Evolutionary conservation across 2,797 vertebrate species (phyloP).

Genomic region (Pogoniulus pusillus): DNA sequence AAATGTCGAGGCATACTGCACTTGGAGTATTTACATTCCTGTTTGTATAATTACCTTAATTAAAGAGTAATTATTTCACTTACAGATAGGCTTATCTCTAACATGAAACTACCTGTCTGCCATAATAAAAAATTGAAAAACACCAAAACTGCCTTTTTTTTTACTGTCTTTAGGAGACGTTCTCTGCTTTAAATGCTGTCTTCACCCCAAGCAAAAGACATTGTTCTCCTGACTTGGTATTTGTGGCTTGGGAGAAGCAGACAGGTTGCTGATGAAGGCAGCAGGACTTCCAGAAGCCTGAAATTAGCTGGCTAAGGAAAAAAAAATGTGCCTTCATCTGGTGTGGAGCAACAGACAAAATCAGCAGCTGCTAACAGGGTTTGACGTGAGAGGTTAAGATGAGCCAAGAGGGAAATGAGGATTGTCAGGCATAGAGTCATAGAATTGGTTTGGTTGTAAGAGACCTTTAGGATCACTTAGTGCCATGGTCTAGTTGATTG

Average conservation of each 20-base stretch:
- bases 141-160: constrained; percentile 69
- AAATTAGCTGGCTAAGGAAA: neutral
- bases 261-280: constrained; percentile 10
- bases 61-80: constrained; percentile 78
- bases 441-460: too few species aligned
- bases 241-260: neutral
- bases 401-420: neutral
- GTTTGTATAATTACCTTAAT: constrained; percentile 81
- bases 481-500: too few species aligned
- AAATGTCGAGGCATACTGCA: constrained; percentile 67
- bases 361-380: neutral
- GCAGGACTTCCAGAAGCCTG: constrained; percentile 11
- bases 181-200: constrained; percentile 62
- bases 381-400: neutral
- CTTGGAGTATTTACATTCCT: constrained; percentile 79
- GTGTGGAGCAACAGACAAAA: neutral
- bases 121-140: constrained; percentile 70
- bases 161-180: constrained; percentile 60
- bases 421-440: neutral
- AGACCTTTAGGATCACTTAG: too few species aligned
- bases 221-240: constrained; percentile 31
- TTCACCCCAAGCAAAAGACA: constrained; percentile 67
- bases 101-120: constrained; percentile 81
- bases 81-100: constrained; percentile 75
- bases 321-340: neutral